Percentiles rank a stretch among this genome's conserved stretches.
Conservation (phyloP, 2,888 invertebrate species). For the Nephrotoma guestfalica region DNA sequence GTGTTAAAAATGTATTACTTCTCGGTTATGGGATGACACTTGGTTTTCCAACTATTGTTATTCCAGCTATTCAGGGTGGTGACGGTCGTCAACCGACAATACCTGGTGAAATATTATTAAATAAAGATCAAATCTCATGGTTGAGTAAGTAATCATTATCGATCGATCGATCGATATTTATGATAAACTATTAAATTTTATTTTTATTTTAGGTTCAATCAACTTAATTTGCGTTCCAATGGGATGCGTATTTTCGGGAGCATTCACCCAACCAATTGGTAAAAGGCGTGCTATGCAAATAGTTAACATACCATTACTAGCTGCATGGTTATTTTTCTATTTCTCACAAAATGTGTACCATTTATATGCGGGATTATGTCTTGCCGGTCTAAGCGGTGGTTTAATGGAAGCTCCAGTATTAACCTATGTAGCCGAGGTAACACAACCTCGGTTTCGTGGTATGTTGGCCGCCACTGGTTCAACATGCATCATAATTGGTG, state of each 20-base stretch:
- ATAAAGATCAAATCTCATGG: slow-evolving; percentile 54
- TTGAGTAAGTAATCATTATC: slow-evolving; percentile 39
- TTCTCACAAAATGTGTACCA: slow-evolving; percentile 45
- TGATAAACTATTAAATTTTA: background rate
- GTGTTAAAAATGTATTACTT: slow-evolving; percentile 63
- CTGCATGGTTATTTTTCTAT: slow-evolving; percentile 60
- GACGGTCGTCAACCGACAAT: slow-evolving; percentile 26
- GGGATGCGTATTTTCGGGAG: slow-evolving; percentile 61
- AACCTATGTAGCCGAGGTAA: slow-evolving; percentile 73
- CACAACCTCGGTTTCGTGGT: slow-evolving; percentile 64
- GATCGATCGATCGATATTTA: background rate
- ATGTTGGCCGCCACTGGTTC: slow-evolving; percentile 59
- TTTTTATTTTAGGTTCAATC: slow-evolving; percentile 48
- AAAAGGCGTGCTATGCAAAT: slow-evolving; percentile 61
- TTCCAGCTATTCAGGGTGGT: slow-evolving; percentile 51
- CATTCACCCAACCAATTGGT: slow-evolving; percentile 54
- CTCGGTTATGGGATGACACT: slow-evolving; percentile 66
- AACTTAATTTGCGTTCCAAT: slow-evolving; percentile 66
- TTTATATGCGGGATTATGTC: slow-evolving; percentile 51
- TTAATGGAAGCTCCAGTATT: slow-evolving; percentile 50
- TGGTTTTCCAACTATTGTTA: slow-evolving; percentile 67
- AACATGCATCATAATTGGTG: slow-evolving; percentile 58
- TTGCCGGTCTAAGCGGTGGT: slow-evolving; percentile 64
- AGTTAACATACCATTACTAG: slow-evolving; percentile 56
- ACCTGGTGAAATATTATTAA: slow-evolving; percentile 35